Evolutionary conservation across 2,113 vertebrate species (phyloP), one percentile per base, ranked within the genome.

Genomic region (Indri indri): DNA sequence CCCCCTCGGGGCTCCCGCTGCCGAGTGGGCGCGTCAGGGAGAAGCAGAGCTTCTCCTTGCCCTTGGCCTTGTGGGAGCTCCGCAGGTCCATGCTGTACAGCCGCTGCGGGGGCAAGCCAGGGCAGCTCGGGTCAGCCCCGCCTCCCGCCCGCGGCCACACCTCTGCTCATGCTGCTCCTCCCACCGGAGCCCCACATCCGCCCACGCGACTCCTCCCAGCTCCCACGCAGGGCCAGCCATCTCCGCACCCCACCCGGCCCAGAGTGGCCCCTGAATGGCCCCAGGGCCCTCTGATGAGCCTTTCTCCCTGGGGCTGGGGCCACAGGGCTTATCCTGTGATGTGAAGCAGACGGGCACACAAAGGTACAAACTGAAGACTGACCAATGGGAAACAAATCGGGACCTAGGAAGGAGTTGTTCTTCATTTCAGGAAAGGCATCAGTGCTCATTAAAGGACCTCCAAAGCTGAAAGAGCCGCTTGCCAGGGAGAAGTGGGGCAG

Each of bases 1-100:
- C 95, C 98, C 98, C 68, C 98, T 99, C n/a, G 90, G 96, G 98
- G 98, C 96, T 98, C 98, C 98, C 97, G 97, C 98, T 97, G 96
- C 98, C 97, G 98, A 99, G 99, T 95, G 98, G 98, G 70, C 99
- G 98, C 14, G 98, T 98, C 91, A 99, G 97, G 87, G 99, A 99
- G 97, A 99, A 99, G 98, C 99, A 99, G 63, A 99, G 98, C 97
- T 99, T 99, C 97, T 98, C 99, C 96, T 99, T 99, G 96, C 99
- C 99, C 63, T 98, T 92, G 50, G 97, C 93, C 98, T 99, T 99
- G 98, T 99, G 98, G 83, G 99, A 98, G 40, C 99, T 99, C 94
- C 99, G 99, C 96, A 99, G 99, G 98, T 99, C 99, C 99, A 99
- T 99, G 94, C 99, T 98, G 97, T 99, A 99, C 81, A 99, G 98